Base-by-base conservation (phyloP, 1,140 invertebrate genomes). In the Hyles vespertilio region DNA sequence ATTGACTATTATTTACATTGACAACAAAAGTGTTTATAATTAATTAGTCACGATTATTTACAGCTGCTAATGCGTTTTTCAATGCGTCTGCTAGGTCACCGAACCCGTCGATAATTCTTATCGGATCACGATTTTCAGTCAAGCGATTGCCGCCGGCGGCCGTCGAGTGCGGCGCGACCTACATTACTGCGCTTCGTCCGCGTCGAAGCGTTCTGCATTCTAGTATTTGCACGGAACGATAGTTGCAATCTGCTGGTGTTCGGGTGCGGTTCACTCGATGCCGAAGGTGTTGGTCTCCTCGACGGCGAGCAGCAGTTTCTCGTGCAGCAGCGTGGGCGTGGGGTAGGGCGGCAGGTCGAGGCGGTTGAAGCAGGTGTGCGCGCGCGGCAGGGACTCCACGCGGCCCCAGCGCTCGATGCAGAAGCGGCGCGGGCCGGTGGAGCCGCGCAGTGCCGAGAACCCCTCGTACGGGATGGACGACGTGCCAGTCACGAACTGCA, bases 381-480 rank as follows among this genome's bases (percentile, higher is more conserved):
- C 97, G 67, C 98, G 93, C 2, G 98, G 98, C 67, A 99, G 91
- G 79, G 97, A 98, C 72, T 97, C 96, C 32, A 96, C 94, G 76
- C 96, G 96, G 53, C 98, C 98, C 98, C 98, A 99, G 83, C 98
- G 98, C 89, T 99, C 98, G 72, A 99, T 98, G 84, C 98, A 99
- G 89, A 99, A 99, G 71, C 98, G 97, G 9, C 98, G 91, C 8
- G 97, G 97, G 3, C 98, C 98, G 58, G 97, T 98, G 0, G 96
- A 98, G 8, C 98, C 98, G 44, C 98, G 91, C 33, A 99, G 89
- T 8, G 97, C 97, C 0, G 97, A 92, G 89, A 99, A 99, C 5
- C 98, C 98, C 86, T 99, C 98, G 81, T 97, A 99, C 0, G 98
- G 98, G 69, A 99, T 97, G 71, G 96, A 98, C 0, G 97, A 98